A percentile compares a stretch with the other conserved stretches of the same genome.
Conservation (phyloP, 2,888 invertebrate species). For the Spodoptera picta region DNA sequence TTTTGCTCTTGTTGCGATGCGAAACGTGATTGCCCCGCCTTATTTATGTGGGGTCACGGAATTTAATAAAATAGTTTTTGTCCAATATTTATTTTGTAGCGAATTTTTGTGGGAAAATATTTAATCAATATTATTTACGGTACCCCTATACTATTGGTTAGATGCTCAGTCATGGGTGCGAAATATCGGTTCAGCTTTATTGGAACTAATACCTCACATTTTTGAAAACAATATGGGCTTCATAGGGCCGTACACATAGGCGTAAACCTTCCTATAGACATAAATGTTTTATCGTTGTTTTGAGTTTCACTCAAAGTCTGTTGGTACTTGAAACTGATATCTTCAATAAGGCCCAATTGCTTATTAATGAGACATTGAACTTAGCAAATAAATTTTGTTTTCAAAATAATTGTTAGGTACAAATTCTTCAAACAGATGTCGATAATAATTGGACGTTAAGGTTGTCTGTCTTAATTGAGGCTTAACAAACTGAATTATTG, state of each 20-base stretch:
- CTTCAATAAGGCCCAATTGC: not conserved
- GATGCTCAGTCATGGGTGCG: slow-evolving; percentile 28
- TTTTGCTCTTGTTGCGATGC: slow-evolving; percentile 80
- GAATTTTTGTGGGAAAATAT: slow-evolving; percentile 47
- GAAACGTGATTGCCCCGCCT: slow-evolving; percentile 75
- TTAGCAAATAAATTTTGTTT: not conserved
- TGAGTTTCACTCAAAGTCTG: not conserved
- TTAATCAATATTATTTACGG: slow-evolving; percentile 45
- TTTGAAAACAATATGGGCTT: slow-evolving; percentile 2
- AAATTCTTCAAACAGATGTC: slow-evolving; percentile 17
- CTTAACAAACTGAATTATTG: slow-evolving; percentile 41
- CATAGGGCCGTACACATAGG: no score
- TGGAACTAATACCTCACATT: slow-evolving; percentile 20
- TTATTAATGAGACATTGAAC: slow-evolving; percentile 5
- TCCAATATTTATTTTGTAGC: slow-evolving; percentile 28
- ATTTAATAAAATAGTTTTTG: slow-evolving; percentile 64
- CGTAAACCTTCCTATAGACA: not conserved
- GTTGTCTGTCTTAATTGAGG: slow-evolving; percentile 33
- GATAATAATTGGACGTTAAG: slow-evolving; percentile 17
- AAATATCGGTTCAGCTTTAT: slow-evolving; percentile 26
- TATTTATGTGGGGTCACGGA: slow-evolving; percentile 83
- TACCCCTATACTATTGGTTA: slow-evolving; percentile 37
- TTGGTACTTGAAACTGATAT: not conserved
- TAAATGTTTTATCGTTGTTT: not conserved
- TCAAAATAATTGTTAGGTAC: slow-evolving; percentile 8